Percentiles rank a stretch among this genome's conserved stretches.
Conservation (phyloP, 2,797 vertebrate species). For the Falco berigora region DNA sequence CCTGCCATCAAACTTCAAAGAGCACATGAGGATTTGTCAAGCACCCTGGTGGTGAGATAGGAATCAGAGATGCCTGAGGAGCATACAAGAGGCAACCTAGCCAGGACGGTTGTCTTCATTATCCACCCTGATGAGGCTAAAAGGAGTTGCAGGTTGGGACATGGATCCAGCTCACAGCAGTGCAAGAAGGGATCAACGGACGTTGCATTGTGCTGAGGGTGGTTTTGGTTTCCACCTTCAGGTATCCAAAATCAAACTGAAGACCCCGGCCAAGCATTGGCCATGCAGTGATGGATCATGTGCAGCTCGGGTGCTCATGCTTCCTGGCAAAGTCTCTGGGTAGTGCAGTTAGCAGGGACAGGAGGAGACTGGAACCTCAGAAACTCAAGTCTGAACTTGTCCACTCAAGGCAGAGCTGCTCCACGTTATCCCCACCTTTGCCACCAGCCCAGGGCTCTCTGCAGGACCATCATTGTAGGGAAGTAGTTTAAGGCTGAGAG, state of each 20-base stretch:
- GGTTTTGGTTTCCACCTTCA: background rate
- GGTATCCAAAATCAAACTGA: background rate
- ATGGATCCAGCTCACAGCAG: accelerated
- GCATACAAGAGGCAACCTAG: background rate
- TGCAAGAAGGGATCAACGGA: accelerated
- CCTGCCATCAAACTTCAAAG: background rate
- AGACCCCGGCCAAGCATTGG: background rate
- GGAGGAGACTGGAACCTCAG: background rate
- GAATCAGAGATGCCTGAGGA: background rate
- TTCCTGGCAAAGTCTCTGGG: background rate
- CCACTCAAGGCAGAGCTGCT: background rate
- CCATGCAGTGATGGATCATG: accelerated
- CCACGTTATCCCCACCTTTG: background rate
- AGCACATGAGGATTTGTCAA: background rate
- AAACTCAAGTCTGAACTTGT: background rate
- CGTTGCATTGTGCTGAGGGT: accelerated
- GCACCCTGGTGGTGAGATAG: background rate
- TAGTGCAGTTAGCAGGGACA: background rate
- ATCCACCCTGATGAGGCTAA: background rate
- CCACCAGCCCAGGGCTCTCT: background rate
- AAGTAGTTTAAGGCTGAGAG: background rate
- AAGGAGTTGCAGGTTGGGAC: background rate
- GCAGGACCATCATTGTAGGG: background rate
- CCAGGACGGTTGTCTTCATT: background rate
- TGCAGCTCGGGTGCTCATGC: background rate